Conservation (phyloP, 2,797 vertebrate genomes). For the Somateria mollissima region DNA sequence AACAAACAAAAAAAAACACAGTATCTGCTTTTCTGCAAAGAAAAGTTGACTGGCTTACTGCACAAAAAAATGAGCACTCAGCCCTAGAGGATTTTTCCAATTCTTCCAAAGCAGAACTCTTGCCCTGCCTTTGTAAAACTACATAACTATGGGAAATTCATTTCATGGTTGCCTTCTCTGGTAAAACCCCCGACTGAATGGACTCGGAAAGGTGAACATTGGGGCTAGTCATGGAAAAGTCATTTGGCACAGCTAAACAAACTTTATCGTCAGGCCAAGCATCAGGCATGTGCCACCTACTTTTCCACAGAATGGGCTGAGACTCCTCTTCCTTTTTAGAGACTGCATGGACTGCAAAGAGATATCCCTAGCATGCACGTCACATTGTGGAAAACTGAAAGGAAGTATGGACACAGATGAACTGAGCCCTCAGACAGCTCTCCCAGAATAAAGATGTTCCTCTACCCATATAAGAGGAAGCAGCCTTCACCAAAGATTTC, state of each 20-base stretch:
- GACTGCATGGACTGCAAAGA: neutral
- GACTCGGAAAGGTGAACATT: neutral
- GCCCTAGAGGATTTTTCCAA: neutral
- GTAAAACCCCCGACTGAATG: neutral
- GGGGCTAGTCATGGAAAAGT: neutral
- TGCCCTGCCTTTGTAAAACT: neutral
- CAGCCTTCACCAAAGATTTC: conserved; percentile 15
- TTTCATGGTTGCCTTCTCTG: conserved; percentile 20
- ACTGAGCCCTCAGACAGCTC: conserved; percentile 2
- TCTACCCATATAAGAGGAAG: conserved; percentile 33
- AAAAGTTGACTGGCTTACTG: neutral
- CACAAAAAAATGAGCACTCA: neutral
- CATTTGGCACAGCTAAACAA: neutral
- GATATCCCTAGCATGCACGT: neutral
- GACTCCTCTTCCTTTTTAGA: conserved; percentile 2
- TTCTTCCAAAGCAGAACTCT: neutral
- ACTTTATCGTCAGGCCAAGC: neutral
- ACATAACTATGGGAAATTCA: neutral
- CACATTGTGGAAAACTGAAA: neutral
- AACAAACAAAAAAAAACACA: neutral
- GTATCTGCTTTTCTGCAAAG: neutral
- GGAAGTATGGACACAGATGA: conserved; percentile 6
- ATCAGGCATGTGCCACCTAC: neutral
- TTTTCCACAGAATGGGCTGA: neutral
- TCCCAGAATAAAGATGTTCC: conserved; percentile 16